Percentiles rank a stretch among this genome's conserved stretches.
phyloP scores from a whole-genome alignment of 2,113 vertebrate species.

The Dascyllus trimaculatus region DNA sequence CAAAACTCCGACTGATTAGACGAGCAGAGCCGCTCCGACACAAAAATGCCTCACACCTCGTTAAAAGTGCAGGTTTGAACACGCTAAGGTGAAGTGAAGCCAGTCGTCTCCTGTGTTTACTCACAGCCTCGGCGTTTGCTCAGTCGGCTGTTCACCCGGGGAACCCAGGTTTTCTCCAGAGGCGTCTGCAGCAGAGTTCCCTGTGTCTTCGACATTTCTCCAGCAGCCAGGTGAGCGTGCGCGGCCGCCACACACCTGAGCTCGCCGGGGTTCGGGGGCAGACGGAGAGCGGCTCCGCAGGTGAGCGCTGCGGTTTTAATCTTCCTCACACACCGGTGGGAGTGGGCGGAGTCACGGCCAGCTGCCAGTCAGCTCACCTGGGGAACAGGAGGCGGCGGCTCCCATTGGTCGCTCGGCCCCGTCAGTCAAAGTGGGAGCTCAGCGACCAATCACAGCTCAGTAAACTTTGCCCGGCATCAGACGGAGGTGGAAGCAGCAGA shows the following conservation, averaged over 20 bases:
- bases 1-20: too few species aligned
- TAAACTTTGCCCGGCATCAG: not conserved
- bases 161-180: slow-evolving; percentile 93
- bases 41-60: too few species aligned
- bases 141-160: slow-evolving; percentile 84
- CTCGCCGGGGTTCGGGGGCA: too few species aligned
- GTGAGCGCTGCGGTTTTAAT: slow-evolving; percentile 19
- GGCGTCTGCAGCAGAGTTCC: slow-evolving; percentile 88
- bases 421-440: not conserved
- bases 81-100: too few species aligned
- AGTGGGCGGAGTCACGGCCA: not conserved
- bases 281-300: not conserved
- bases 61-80: too few species aligned
- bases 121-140: slow-evolving; percentile 88
- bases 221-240: not conserved
- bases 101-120: slow-evolving; percentile 12
- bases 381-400: too few species aligned
- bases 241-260: too few species aligned
- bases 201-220: slow-evolving; percentile 80
- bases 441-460: not conserved
- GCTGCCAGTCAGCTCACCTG: not conserved
- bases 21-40: too few species aligned
- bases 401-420: not conserved
- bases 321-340: not conserved
- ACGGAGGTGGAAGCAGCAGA: too few species aligned